phyloP scores from a whole-genome alignment of 2,113 vertebrate genomes.

The Morone saxatilis region DNA sequence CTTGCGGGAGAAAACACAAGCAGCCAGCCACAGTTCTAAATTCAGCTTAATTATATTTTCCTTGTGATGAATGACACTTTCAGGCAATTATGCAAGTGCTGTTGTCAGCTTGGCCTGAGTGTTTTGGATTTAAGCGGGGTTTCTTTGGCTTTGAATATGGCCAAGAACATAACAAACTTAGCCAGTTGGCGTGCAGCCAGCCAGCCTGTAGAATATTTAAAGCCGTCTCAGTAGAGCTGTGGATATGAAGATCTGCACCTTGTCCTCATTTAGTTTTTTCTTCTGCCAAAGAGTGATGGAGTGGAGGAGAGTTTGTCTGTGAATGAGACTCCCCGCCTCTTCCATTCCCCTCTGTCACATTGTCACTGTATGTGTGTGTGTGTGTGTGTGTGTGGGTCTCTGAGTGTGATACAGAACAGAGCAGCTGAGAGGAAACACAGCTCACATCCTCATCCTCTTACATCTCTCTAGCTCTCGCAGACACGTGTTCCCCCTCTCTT shows the following conservation, averaged over 20 bases:
- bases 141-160: conserved; percentile 2
- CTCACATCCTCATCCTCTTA: conserved; percentile 41
- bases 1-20: neutral
- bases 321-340: conserved; percentile 11
- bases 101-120: conserved; percentile 21
- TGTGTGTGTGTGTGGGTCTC: conserved; percentile 18
- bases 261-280: conserved; percentile 8
- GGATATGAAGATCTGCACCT: conserved; percentile 4
- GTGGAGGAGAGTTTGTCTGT: conserved; percentile 12
- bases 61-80: conserved; percentile 31
- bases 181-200: conserved; percentile 40
- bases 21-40: neutral
- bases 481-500: neutral
- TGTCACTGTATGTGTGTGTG: conserved; percentile 22
- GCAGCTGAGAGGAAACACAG: conserved; percentile 32
- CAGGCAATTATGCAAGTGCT: conserved; percentile 1
- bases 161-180: neutral
- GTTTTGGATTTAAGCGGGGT: conserved; percentile 14
- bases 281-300: conserved; percentile 32
- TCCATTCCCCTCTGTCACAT: conserved; percentile 7
- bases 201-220: conserved; percentile 14
- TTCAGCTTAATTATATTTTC: neutral
- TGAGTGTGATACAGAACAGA: conserved; percentile 45
- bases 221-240: conserved; percentile 16
- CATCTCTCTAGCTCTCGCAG: neutral